Conservation (phyloP, 2,113 vertebrate genomes). For the Nestor notabilis region DNA sequence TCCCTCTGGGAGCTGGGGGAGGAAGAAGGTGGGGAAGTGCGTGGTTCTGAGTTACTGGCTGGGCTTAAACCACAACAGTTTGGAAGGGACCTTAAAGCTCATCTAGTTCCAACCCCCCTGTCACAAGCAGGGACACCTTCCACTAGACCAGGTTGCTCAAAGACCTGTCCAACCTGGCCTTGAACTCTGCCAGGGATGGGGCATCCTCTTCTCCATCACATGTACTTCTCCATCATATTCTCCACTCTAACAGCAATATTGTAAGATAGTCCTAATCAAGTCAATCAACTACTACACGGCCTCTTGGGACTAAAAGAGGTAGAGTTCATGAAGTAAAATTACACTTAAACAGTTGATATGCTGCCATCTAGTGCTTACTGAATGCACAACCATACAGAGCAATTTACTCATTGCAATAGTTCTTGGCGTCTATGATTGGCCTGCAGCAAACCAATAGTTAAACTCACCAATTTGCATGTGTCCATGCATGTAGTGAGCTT, state of each 20-base stretch:
- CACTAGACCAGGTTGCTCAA: background rate
- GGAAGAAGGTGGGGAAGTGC: no score
- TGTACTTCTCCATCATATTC: background rate
- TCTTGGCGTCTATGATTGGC: background rate
- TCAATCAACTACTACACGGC: background rate
- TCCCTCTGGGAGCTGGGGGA: no score
- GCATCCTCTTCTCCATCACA: background rate
- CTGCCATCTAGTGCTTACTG: slow-evolving; percentile 44
- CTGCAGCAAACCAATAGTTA: background rate
- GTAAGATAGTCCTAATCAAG: background rate
- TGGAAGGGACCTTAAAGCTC: background rate
- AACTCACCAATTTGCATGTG: background rate
- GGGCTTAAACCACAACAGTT: no score
- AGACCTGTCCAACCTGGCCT: background rate
- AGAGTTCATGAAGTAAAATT: background rate
- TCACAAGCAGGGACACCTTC: background rate
- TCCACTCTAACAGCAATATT: background rate
- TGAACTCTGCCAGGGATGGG: background rate
- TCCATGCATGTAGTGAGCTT: background rate
- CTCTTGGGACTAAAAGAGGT: background rate
- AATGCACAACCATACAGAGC: background rate
- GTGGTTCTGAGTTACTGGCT: no score
- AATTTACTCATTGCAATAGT: background rate
- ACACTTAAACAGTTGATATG: background rate
- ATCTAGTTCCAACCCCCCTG: background rate